Conservation (phyloP, 2,113 vertebrate genomes). For the Bombycilla garrulus region DNA sequence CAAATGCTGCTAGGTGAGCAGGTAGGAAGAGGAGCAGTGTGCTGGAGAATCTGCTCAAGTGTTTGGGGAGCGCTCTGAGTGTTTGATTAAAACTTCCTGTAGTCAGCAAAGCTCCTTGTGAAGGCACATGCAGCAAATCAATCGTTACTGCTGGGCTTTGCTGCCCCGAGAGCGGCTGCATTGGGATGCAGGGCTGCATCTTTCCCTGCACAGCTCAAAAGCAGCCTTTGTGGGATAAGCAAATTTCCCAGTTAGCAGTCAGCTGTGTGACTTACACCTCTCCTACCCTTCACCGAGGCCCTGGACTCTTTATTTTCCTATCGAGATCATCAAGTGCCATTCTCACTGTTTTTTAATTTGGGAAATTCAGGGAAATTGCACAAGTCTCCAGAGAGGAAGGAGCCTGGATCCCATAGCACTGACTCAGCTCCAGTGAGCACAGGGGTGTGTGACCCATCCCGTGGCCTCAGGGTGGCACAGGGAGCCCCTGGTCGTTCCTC, state of each 20-base stretch:
- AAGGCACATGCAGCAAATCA: not conserved
- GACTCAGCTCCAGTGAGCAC: not conserved
- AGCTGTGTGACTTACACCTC: not conserved
- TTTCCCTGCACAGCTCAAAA: not conserved
- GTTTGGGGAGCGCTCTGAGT: not conserved
- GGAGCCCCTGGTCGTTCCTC: not conserved
- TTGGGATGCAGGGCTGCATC: not conserved
- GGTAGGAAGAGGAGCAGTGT: not conserved
- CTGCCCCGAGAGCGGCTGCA: not conserved
- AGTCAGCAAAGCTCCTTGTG: not conserved
- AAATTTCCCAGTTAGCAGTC: not conserved
- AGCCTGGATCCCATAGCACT: not conserved
- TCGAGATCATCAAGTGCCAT: not conserved
- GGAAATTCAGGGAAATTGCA: not conserved
- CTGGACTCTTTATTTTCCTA: not conserved
- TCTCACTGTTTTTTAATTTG: not conserved
- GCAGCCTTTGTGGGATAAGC: not conserved
- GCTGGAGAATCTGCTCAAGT: not conserved
- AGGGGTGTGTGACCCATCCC: fast-evolving
- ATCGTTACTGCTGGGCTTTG: not conserved
- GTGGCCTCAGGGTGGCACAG: not conserved
- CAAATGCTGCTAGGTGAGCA: not conserved
- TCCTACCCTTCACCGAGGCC: not conserved
- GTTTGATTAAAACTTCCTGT: not conserved
- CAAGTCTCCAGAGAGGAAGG: not conserved